Base-by-base conservation (phyloP, 1,140 invertebrate species). In the Drosophila arizonae region DNA sequence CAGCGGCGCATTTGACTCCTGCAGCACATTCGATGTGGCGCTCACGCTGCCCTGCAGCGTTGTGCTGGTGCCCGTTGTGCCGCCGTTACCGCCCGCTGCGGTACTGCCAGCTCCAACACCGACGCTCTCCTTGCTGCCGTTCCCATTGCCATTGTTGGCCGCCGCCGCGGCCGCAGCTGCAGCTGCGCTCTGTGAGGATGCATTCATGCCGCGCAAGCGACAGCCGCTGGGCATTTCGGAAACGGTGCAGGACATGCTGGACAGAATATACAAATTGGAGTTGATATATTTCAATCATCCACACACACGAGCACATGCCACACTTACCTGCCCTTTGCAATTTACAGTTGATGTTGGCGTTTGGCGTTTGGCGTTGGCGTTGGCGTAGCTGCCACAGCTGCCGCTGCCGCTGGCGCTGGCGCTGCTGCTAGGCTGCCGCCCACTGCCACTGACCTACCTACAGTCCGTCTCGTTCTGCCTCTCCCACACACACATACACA, bases 201-300 rank as follows among this genome's bases (percentile, higher is more conserved):
- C 80, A 68, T 85, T 87, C 86, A 91, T 91, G 79, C 91, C 91
- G 75, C 91, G 91, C 61, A 92, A 68, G 62, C 91, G 89, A 84
- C 90, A 91, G 75, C 91, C 91, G 76, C 89, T 81, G 61, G 91
- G 91, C 72, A 92, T 74, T 76, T 92, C 91, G 21, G 91, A 92
- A 41, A 92, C 89, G 63, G 89, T 92, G 66, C 91, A 92, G 81
- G 91, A 92, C 91, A 92, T 91, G 76, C 70, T 72, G 55, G 28
- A 30, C 3, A 43, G 36, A 36, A 39, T 3, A 39, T 39, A 11
- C 36, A 11, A 39, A 39, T 39, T 11, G 36, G 36, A 13, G 36
- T 9, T 33, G 33, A 33, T 33, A 33, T 4, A 1, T 15, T 2
- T 6, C 3, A 33, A 17, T 13, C 13, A 45, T n/a, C 2, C 26